Base-by-base conservation (phyloP, 2,113 vertebrate genomes). In the Proteles cristata region DNA sequence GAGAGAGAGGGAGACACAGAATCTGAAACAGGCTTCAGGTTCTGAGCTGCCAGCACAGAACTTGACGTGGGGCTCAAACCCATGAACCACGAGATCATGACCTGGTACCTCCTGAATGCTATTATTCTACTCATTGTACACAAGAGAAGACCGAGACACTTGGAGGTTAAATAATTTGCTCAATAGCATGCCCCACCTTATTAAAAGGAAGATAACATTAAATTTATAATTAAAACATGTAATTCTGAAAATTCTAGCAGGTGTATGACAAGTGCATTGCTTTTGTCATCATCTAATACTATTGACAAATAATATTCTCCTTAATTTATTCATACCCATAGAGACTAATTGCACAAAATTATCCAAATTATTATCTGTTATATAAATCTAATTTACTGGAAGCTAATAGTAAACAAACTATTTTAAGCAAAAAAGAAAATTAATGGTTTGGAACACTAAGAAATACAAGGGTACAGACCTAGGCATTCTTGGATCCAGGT, bases 221-320 rank as follows among this genome's bases (percentile, higher is more conserved):
- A 61, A 68, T 79, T 74, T 48, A 39, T 74, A 68, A 86, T 74
- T 90, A 4, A 12, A 82, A 88, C 92, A 85, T 85, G 23, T 45
- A 76, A 85, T 69, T 76, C 10, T 39, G 39, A 88, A 74, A 80
- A 53, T 33, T 74, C 31, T 58, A 45, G 4, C 58, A 85, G 28
- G 1, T 19, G 90, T 69, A 82, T 76, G 48, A 94, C 12, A 74
- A 35, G 33, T 53, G 4, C 28, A 92, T 96, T 94, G 35, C 31
- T 94, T 88, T 96, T 65, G 12, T 90, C 76, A 83, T 68, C 48
- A 92, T 63, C 12, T 89, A 89, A 85, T 89, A 39, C 3, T 31
- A 48, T 96, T 69, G 71, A 65, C 53, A 81, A 92, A 61, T 94
- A 74, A 48, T 63, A 69, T 6, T 73, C 83, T 73, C 11, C 17